Conservation (phyloP, 2,113 vertebrate genomes). For the Acanthochromis polyacanthus region DNA sequence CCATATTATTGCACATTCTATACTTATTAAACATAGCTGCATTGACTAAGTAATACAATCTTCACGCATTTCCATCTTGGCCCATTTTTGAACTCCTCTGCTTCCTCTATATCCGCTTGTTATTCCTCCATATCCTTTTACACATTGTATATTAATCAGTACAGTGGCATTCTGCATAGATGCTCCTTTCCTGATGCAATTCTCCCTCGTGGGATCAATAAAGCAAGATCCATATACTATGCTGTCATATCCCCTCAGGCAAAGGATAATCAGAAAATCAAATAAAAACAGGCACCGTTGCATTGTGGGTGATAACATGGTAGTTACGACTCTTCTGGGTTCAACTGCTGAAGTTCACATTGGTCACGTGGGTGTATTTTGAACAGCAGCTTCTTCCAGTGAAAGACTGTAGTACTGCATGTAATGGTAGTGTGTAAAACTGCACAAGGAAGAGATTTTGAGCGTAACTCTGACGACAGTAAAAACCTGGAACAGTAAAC, state of each 20-base stretch:
- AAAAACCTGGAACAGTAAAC: too few relatives aligned
- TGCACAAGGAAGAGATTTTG: background rate
- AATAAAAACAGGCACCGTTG: slow-evolving; percentile 10
- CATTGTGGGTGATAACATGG: slow-evolving; percentile 2
- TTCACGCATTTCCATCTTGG: background rate
- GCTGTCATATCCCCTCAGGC: slow-evolving; percentile 11
- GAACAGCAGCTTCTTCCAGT: background rate
- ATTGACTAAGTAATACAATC: background rate
- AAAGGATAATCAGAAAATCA: slow-evolving; percentile 27
- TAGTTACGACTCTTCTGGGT: slow-evolving; percentile 14
- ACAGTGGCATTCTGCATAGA: background rate
- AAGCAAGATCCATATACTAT: slow-evolving; percentile 21
- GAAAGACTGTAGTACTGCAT: background rate
- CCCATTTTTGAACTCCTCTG: background rate
- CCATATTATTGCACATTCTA: too few relatives aligned
- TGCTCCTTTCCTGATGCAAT: slow-evolving; percentile 14
- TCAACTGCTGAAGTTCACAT: background rate
- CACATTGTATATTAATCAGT: slow-evolving; percentile 23
- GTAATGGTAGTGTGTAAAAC: background rate
- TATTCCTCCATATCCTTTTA: background rate
- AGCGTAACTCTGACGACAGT: background rate
- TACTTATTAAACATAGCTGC: background rate
- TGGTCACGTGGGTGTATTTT: slow-evolving; percentile 8
- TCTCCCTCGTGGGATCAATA: slow-evolving; percentile 39
- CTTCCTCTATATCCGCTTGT: background rate